A percentile compares a stretch with the other conserved stretches of the same genome.
Conservation (phyloP, 2,113 vertebrate species). For the Eira barbara region DNA sequence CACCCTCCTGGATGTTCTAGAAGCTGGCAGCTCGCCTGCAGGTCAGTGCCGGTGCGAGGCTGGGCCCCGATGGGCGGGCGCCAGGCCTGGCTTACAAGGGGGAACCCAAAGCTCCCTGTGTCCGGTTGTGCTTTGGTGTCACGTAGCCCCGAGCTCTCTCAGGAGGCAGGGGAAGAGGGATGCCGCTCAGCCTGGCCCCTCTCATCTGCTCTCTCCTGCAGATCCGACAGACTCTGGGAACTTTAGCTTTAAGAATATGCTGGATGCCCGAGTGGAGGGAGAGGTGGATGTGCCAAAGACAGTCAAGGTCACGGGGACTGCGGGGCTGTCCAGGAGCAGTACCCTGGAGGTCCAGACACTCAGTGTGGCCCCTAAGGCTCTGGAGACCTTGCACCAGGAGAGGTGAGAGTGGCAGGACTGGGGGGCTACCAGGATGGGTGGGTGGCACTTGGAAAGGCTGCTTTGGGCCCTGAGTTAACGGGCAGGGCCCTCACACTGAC, state of each 20-base stretch:
- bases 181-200: not conserved
- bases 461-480: not conserved
- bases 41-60: not conserved
- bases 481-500: not conserved
- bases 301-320: not conserved
- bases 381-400: conserved; percentile 51
- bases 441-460: not conserved
- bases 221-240: conserved; percentile 62
- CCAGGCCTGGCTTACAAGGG: not conserved
- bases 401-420: conserved; percentile 67
- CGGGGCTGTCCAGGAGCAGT: conserved; percentile 45
- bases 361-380: not conserved
- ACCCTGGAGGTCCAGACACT: conserved; percentile 74
- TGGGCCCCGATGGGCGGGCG: accelerated
- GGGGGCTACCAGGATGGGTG: accelerated
- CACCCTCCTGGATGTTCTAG: conserved; percentile 65
- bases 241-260: conserved; percentile 68
- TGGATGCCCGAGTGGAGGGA: conserved; percentile 58
- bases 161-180: accelerated
- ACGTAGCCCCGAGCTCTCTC: not conserved
- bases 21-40: conserved; percentile 42
- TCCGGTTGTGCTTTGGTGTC: not conserved
- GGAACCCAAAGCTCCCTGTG: not conserved
- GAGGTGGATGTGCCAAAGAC: not conserved
- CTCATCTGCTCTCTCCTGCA: not conserved